These are phyloP conservation scores for Melanotaenia maccullochi DNA, from an alignment of 2,797 vertebrate species.

Conservation along the genomic window DNA sequence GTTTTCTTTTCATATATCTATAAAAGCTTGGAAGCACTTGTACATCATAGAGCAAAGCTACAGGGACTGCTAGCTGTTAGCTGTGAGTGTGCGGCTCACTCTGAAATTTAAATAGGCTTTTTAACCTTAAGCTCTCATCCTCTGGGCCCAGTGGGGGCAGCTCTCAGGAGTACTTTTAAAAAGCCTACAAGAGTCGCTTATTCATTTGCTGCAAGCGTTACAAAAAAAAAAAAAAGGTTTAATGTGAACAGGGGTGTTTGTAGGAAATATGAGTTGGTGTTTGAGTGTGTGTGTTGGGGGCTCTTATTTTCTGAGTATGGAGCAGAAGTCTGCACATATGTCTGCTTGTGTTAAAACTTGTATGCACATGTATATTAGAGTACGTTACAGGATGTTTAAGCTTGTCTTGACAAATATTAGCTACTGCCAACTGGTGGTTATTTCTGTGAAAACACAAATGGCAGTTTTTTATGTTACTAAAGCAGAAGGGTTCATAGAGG, in stretches of 20 bases:
- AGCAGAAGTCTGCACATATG: constrained; percentile 45
- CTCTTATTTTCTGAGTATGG: not conserved
- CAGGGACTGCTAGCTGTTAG: constrained; percentile 73
- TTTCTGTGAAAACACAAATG: constrained; percentile 32
- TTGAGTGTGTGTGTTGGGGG: constrained; percentile 6
- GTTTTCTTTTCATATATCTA: constrained; percentile 19
- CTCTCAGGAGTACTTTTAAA: constrained; percentile 82
- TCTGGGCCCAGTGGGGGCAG: constrained; percentile 75
- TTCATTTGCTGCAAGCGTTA: constrained; percentile 78
- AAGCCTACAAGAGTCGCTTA: constrained; percentile 79
- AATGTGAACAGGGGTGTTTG: constrained; percentile 62
- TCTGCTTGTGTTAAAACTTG: constrained; percentile 40
- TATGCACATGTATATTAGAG: constrained; percentile 47
- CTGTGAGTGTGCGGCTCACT: constrained; percentile 73
- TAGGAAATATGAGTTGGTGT: constrained; percentile 45
- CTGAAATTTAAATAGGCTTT: constrained; percentile 85
- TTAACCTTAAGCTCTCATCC: constrained; percentile 82
- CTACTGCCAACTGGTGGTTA: constrained; percentile 28
- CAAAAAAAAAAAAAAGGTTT: constrained; percentile 62
- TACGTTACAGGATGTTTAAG: constrained; percentile 42
- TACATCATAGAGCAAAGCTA: constrained; percentile 73
- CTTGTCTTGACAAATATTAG: constrained; percentile 45
- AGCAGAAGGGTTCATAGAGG: constrained; percentile 43
- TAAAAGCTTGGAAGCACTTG: constrained; percentile 73
- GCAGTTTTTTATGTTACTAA: constrained; percentile 35